phyloP scores from a whole-genome alignment of 1,140 invertebrate genomes.

The Bactericera cockerelli region DNA sequence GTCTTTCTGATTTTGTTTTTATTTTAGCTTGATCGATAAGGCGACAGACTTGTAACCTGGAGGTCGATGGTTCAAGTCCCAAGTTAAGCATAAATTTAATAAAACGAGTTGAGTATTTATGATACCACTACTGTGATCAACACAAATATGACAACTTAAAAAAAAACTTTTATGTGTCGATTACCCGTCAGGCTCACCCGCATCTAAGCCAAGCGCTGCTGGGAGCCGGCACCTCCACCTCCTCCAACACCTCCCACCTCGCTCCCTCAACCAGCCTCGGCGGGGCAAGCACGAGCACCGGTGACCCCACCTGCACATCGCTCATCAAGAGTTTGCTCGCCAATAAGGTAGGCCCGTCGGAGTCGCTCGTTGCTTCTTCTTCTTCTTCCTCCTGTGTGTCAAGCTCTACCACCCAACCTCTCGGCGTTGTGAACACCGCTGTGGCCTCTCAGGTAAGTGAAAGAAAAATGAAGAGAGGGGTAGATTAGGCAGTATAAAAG shows the following conservation, averaged over 20 bases:
- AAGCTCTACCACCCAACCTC: neutral
- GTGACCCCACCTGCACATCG: conserved; percentile 35
- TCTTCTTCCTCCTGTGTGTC: neutral
- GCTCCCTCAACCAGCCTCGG: conserved; percentile 26
- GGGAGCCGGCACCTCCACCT: conserved; percentile 31
- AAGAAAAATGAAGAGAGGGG: neutral
- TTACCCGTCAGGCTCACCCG: conserved; percentile 33
- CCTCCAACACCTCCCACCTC: conserved; percentile 15
- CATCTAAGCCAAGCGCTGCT: conserved; percentile 43
- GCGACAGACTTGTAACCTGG: too few relatives aligned
- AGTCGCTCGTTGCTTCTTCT: conserved; percentile 27
- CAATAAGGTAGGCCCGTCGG: conserved; percentile 51
- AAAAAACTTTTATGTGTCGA: too few relatives aligned
- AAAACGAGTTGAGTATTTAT: too few relatives aligned
- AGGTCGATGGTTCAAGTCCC: too few relatives aligned
- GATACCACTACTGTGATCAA: too few relatives aligned
- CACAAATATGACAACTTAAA: too few relatives aligned
- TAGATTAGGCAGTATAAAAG: too few relatives aligned
- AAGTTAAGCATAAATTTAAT: too few relatives aligned
- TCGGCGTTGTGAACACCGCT: conserved; percentile 12
- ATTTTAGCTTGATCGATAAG: too few relatives aligned
- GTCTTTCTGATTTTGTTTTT: too few relatives aligned
- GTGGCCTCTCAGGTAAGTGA: conserved; percentile 14
- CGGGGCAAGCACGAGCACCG: conserved; percentile 28
- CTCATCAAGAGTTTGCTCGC: conserved; percentile 73